Percentiles rank a stretch among this genome's conserved stretches.
These are phyloP conservation scores for Cylindroiulus punctatus DNA, from an alignment of 2,888 invertebrate genomes.

Conservation along the genomic window DNA sequence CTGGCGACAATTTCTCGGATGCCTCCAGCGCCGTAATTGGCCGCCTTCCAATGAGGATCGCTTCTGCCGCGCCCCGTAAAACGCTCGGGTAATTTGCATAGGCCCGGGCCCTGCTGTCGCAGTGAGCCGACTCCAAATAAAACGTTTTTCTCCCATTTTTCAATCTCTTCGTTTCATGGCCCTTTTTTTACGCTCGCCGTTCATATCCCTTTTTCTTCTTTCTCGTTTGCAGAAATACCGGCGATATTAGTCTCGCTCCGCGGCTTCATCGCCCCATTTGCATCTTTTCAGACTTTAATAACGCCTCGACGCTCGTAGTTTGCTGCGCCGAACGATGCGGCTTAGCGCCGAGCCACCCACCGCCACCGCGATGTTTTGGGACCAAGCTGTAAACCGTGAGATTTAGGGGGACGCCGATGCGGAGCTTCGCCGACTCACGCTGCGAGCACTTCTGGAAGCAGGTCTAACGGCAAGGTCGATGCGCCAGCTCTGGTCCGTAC, in stretches of 20 bases:
- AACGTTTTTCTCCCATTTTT: slow-evolving; percentile 4
- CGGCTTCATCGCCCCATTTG: slow-evolving; percentile 22
- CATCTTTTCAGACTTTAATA: neutral
- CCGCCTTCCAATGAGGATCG: neutral
- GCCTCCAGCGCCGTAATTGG: neutral
- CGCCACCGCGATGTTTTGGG: neutral
- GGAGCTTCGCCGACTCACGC: no score
- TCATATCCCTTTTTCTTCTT: neutral
- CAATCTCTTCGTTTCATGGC: neutral
- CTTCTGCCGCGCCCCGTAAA: slow-evolving; percentile 1
- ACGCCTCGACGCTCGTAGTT: neutral
- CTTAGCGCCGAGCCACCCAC: neutral
- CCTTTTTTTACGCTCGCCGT: neutral
- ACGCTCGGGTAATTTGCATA: slow-evolving; percentile 35
- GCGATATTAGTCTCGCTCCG: slow-evolving; percentile 30
- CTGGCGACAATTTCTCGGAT: neutral
- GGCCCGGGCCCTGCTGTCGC: neutral
- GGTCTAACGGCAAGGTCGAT: no score
- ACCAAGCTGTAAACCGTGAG: no score
- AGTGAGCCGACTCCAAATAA: slow-evolving; percentile 30
- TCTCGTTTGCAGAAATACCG: neutral
- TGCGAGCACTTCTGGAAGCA: no score
- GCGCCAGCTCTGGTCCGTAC: no score
- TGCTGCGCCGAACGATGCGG: neutral
- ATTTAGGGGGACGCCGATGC: no score